Evolutionary conservation across 2,888 invertebrate genomes (phyloP).

Genomic region (Capitulum mitella): DNA sequence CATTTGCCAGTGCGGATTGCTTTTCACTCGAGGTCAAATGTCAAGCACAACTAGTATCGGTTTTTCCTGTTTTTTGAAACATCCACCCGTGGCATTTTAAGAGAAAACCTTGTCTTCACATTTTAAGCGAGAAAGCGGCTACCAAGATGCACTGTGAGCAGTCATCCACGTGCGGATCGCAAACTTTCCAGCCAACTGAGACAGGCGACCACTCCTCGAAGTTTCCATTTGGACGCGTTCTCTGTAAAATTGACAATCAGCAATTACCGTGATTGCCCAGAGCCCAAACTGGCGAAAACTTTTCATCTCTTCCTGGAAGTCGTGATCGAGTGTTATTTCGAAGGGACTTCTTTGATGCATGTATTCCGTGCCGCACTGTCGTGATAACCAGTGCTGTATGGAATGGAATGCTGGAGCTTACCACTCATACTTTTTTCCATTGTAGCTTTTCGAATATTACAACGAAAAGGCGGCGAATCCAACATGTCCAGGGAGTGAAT

Average conservation of each 20-base stretch:
- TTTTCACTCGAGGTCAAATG: not conserved
- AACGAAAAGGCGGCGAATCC: not conserved
- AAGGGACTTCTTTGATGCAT: not conserved
- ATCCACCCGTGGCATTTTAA: too few species aligned
- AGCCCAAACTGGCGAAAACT: not conserved
- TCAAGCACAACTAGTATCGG: not conserved
- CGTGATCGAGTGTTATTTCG: too few species aligned
- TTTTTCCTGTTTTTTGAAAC: not conserved
- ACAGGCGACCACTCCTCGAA: too few species aligned
- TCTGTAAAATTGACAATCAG: too few species aligned
- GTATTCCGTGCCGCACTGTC: not conserved
- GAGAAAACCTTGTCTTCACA: too few species aligned
- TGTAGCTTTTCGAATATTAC: not conserved
- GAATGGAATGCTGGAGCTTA: not conserved
- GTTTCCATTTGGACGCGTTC: too few species aligned
- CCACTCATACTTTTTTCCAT: not conserved
- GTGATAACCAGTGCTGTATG: not conserved
- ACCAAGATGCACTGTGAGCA: too few species aligned
- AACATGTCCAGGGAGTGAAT: not conserved
- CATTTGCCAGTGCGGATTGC: not conserved
- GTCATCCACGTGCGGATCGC: too few species aligned
- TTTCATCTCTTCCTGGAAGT: not conserved
- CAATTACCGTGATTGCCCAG: too few species aligned
- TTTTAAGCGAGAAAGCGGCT: too few species aligned
- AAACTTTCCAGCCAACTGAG: too few species aligned